Percentiles rank a stretch among this genome's conserved stretches.
Evolutionary conservation across 1,140 invertebrate genomes (phyloP).

Genomic region (Zaprionus nigranus): DNA sequence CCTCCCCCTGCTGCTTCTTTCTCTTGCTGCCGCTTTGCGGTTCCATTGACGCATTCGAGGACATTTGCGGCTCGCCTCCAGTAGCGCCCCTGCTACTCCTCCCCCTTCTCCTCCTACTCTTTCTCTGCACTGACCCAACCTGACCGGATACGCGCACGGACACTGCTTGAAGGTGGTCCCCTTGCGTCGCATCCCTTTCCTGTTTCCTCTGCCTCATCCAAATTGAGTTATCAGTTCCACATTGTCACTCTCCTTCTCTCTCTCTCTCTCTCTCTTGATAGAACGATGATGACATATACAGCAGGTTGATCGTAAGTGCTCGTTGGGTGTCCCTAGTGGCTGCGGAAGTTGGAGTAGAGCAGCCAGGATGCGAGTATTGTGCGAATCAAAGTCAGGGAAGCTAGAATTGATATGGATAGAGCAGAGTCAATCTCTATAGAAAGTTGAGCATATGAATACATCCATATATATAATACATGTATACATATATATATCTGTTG

Average conservation of each 20-base stretch:
- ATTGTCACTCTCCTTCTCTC: too few species aligned
- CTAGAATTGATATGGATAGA: too few species aligned
- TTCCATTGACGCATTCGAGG: slow-evolving; percentile 1
- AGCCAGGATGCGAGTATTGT: too few species aligned
- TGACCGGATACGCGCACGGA: background rate
- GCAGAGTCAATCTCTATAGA: too few species aligned
- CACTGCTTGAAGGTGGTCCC: slow-evolving; percentile 2
- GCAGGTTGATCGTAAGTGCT: background rate
- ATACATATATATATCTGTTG: too few species aligned
- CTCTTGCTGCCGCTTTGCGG: background rate
- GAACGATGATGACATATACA: background rate
- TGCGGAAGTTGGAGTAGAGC: too few species aligned
- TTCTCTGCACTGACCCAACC: background rate
- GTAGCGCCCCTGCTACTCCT: background rate
- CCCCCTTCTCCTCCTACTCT: background rate
- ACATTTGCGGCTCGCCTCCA: slow-evolving; percentile 1
- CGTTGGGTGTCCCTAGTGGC: background rate
- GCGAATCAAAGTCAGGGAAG: too few species aligned
- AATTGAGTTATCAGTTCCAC: background rate
- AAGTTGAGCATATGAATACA: too few species aligned
- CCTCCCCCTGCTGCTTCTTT: too few species aligned
- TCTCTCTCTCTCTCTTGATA: too few species aligned
- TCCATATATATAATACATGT: too few species aligned
- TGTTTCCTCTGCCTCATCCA: background rate
- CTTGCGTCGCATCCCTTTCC: background rate